Base-by-base conservation (phyloP, 2,797 vertebrate genomes). In the Oreonectes daqikongensis region DNA sequence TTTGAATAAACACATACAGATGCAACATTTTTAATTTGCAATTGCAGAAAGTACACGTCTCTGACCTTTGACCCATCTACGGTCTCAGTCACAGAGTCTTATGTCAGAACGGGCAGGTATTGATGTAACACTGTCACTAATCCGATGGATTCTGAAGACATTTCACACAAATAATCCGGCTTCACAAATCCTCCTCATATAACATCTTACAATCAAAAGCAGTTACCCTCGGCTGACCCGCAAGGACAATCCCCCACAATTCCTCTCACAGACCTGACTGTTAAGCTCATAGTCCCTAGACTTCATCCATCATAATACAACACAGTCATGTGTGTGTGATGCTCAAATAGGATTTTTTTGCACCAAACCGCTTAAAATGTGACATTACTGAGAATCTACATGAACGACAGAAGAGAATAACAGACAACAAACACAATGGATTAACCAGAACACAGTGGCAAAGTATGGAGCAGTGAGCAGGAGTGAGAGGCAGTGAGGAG, bases 141-240 rank as follows among this genome's bases (percentile, higher is more conserved):
- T 68, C 64, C 28, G 1, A 42, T 48, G 15, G 38, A 68, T 75
- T 67, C 40, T 24, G 4, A 59, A 75, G 52, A 75, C 64, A 46
- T 68, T 75, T 75, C 52, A 59, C 40, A 46, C 22, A 57, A 59
- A 75, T 68, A 68, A 75, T 75, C 38, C 61, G 42, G 48, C 24
- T 68, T 59, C 55, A 57, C 38, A 68, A 75, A 68, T 59, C 64
- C 73, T 57, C 14, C 7, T 68, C 9, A 9, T 46, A 46, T 20
- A 32, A 68, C 63, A 57, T 57, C 50, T 75, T 48, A 59, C 50
- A 75, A 68, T 68, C 26, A 68, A 46, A 44, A 53, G 40, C 61
- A 30, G 61, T 40, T 75, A 52, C 1, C 73, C 52, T 68, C 11
- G 6, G 30, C 15, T 7, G 72, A 75, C 44, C 73, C 38, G 9